These are phyloP conservation scores for Piaya cayana DNA, from an alignment of 2,113 vertebrate species.

Conservation along the genomic window DNA sequence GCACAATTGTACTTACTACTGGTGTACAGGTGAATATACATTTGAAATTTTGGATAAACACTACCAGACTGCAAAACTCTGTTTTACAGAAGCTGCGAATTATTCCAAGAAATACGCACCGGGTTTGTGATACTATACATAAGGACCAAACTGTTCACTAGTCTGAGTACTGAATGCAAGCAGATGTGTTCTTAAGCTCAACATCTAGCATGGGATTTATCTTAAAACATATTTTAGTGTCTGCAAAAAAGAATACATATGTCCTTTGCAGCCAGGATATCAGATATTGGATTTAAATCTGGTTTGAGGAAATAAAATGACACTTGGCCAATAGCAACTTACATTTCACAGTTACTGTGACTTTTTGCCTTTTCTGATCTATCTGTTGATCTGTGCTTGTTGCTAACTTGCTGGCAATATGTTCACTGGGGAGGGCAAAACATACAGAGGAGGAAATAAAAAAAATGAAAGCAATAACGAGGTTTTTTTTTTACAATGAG, in stretches of 20 bases:
- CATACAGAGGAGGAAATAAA: background rate
- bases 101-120: background rate
- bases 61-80: background rate
- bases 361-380: background rate
- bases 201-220: background rate
- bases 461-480: background rate
- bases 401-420: background rate
- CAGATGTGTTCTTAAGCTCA: background rate
- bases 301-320: background rate
- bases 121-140: background rate
- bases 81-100: background rate
- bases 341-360: background rate
- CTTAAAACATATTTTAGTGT: background rate
- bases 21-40: background rate
- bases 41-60: background rate
- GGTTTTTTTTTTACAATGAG: too few relatives aligned
- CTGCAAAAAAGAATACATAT: background rate
- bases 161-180: background rate
- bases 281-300: background rate
- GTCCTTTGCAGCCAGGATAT: background rate
- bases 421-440: background rate
- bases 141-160: background rate
- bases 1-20: background rate
- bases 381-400: background rate
- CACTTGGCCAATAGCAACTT: background rate